A percentile compares a stretch with the other conserved stretches of the same genome.
phyloP scores from a whole-genome alignment of 2,113 vertebrate species.

The Bujurquina vittata region DNA sequence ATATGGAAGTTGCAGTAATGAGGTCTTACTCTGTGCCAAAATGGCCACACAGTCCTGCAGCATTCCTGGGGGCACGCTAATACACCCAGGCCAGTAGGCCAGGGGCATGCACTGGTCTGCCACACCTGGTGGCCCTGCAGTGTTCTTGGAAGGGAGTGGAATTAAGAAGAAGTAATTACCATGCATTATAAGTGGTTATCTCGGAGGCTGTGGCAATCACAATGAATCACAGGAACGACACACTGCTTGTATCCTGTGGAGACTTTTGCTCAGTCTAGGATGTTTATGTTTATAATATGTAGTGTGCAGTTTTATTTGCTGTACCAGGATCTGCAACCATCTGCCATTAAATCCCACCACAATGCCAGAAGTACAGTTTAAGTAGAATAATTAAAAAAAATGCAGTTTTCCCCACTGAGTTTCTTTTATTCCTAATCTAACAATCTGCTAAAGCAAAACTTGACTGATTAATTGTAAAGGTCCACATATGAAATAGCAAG shows the following conservation, averaged over 20 bases:
- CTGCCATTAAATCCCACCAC: slow-evolving; percentile 1
- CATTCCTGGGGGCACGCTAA: not conserved
- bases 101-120: not conserved
- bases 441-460: not conserved
- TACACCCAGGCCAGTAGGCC: not conserved
- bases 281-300: not conserved
- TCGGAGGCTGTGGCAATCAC: not conserved
- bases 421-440: not conserved
- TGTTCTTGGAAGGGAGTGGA: not conserved
- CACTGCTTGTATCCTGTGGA: not conserved
- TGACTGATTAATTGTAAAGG: not conserved
- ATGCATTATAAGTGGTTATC: not conserved
- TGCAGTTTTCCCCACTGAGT: not conserved
- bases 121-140: not conserved
- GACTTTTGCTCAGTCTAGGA: not conserved
- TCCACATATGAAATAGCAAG: not conserved
- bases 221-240: not conserved
- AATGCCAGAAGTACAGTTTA: not conserved
- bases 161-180: not conserved
- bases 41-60: not conserved
- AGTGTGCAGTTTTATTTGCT: not conserved
- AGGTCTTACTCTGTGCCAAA: not conserved
- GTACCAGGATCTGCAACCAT: not conserved
- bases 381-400: slow-evolving; percentile 2
- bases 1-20: not conserved